These are phyloP conservation scores for Troilus luridus DNA, from an alignment of 2,888 invertebrate genomes.

Conservation along the genomic window DNA sequence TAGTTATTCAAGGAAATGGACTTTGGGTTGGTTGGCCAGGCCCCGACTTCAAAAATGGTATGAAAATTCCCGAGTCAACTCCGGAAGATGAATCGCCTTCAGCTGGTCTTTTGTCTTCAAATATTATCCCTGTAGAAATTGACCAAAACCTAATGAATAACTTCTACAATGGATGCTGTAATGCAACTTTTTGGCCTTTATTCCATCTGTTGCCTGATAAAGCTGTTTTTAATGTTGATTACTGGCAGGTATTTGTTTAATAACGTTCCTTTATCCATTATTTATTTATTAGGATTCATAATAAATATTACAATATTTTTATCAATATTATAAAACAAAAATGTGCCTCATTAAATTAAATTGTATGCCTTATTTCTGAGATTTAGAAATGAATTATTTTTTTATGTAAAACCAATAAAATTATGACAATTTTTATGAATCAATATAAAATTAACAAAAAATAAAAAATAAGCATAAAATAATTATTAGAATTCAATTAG, in stretches of 20 bases:
- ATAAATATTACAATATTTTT: no score
- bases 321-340: no score
- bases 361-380: no score
- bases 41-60: conserved; percentile 82
- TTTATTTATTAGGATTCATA: neutral
- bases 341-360: no score
- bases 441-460: no score
- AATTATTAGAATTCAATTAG: no score
- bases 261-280: neutral
- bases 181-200: conserved; percentile 92
- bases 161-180: conserved; percentile 94
- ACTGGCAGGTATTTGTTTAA: conserved; percentile 74
- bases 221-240: conserved; percentile 85
- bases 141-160: conserved; percentile 84
- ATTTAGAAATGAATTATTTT: neutral
- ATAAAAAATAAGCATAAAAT: no score
- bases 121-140: conserved; percentile 86
- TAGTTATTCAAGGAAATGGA: conserved; percentile 86
- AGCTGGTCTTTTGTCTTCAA: conserved; percentile 85
- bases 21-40: conserved; percentile 95
- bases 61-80: conserved; percentile 88
- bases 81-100: conserved; percentile 89
- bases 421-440: neutral
- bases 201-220: conserved; percentile 94
- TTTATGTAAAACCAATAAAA: neutral